phyloP scores from a whole-genome alignment of 2,113 vertebrate species.

The Strix aluco region DNA sequence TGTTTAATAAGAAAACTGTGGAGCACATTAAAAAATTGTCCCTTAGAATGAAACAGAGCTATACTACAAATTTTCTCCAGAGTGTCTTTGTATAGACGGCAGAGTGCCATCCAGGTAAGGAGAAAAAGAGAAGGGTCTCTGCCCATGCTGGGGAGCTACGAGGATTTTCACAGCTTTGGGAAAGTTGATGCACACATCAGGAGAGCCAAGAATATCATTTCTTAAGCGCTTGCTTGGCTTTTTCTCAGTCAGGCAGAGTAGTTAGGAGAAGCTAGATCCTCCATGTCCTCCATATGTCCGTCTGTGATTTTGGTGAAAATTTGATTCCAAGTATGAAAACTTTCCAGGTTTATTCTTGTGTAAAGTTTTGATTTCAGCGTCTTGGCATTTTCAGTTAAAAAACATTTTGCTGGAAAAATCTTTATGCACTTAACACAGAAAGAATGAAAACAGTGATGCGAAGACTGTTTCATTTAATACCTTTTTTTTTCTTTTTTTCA shows the following conservation, averaged over 20 bases:
- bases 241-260: background rate
- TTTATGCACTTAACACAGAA: background rate
- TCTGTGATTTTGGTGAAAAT: slow-evolving; percentile 14
- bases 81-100: background rate
- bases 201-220: background rate
- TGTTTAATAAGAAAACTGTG: background rate
- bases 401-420: slow-evolving; percentile 1
- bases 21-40: background rate
- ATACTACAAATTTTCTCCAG: accelerated
- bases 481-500: background rate
- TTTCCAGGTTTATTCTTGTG: background rate
- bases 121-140: background rate
- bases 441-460: slow-evolving; percentile 34
- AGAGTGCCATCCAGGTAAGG: background rate
- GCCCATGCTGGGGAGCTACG: accelerated
- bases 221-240: background rate
- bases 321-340: slow-evolving; percentile 9
- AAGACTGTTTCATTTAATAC: slow-evolving; percentile 31
- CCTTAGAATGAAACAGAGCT: background rate
- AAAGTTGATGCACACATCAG: background rate
- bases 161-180: background rate
- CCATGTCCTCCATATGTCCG: background rate
- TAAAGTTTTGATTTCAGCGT: background rate
- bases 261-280: background rate
- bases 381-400: slow-evolving; percentile 24